Percentiles rank a stretch among this genome's conserved stretches.
Evolutionary conservation across 2,888 invertebrate genomes (phyloP).

Genomic region (Philopedon plagiatum): DNA sequence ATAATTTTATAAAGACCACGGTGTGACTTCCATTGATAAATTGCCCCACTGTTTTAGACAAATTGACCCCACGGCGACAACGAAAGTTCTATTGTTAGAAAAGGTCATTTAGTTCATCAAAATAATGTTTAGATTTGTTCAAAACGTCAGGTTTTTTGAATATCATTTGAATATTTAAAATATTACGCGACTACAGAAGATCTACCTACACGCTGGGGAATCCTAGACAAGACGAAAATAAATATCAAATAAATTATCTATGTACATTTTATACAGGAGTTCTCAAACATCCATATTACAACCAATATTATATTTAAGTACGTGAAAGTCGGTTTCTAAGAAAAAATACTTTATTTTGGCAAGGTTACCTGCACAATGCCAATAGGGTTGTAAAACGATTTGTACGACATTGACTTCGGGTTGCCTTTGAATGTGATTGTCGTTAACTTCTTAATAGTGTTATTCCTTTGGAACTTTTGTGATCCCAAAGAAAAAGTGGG

Average conservation of each 20-base stretch:
- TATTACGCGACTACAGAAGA: neutral
- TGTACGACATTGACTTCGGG: conserved; percentile 1
- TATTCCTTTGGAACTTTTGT: neutral
- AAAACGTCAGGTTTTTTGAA: neutral
- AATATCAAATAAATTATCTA: too few species aligned
- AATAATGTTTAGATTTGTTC: neutral
- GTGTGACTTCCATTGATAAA: too few species aligned
- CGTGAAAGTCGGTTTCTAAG: neutral
- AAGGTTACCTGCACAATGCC: neutral
- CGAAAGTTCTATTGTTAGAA: neutral
- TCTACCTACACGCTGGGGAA: neutral
- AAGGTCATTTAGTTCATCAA: neutral
- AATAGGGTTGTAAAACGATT: neutral
- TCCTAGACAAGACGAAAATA: too few species aligned
- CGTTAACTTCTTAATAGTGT: conserved; percentile 5
- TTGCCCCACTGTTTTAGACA: neutral
- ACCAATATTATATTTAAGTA: too few species aligned
- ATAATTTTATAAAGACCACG: too few species aligned
- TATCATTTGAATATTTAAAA: neutral
- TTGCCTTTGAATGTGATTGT: neutral
- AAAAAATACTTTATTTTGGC: neutral
- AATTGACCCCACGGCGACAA: neutral
- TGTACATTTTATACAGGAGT: too few species aligned
- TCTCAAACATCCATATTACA: too few species aligned
- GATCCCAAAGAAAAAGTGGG: neutral